Evolutionary conservation across 2,113 vertebrate species (phyloP).

Genomic region (Ondatra zibethicus): DNA sequence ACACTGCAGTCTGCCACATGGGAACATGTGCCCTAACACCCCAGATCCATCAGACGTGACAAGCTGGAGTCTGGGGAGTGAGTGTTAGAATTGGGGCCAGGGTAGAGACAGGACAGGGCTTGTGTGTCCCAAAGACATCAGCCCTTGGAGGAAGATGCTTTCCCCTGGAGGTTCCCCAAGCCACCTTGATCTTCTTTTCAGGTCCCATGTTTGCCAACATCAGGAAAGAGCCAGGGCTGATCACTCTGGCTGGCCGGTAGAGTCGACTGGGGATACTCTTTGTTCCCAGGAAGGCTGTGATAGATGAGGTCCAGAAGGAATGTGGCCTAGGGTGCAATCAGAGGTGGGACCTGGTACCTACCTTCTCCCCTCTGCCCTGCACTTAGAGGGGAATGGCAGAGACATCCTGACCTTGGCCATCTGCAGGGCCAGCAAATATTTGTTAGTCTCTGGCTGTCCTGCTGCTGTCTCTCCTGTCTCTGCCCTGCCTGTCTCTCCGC

Average conservation of each 20-base stretch:
- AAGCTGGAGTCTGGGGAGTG: background rate
- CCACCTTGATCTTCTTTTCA: rapidly evolving
- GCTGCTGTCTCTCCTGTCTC: background rate
- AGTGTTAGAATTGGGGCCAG: constrained; percentile 5
- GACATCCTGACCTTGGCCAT: background rate
- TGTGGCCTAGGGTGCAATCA: rapidly evolving
- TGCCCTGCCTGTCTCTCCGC: background rate
- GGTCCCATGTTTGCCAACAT: background rate
- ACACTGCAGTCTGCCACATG: constrained; percentile 59
- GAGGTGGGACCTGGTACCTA: background rate
- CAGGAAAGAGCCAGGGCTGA: background rate
- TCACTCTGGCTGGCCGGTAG: background rate
- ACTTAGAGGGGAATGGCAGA: background rate
- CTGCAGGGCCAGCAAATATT: background rate
- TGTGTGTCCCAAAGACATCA: rapidly evolving
- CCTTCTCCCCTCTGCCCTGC: background rate
- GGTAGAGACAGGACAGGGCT: background rate
- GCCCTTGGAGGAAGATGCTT: rapidly evolving
- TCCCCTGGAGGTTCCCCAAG: rapidly evolving
- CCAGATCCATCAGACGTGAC: background rate
- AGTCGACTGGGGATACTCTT: too few species aligned
- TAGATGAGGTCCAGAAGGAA: background rate
- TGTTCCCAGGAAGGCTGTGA: background rate
- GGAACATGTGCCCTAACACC: constrained; percentile 33
- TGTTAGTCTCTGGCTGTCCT: background rate